These are phyloP conservation scores for Scotopteryx bipunctaria DNA, from an alignment of 2,888 invertebrate species.

Conservation along the genomic window DNA sequence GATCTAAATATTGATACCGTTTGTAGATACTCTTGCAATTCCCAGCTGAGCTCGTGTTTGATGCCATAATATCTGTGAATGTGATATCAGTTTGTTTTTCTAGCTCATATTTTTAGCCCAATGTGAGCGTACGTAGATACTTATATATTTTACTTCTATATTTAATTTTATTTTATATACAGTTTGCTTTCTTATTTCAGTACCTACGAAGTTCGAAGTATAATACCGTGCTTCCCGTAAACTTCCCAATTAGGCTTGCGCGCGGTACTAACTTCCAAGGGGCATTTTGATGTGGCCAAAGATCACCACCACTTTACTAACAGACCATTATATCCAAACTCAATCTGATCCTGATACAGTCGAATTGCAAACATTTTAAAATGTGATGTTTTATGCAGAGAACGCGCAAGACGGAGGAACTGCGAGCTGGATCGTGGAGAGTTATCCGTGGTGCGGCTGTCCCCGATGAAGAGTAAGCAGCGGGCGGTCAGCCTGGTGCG, in stretches of 20 bases:
- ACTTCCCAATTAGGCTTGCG: constrained; percentile 4
- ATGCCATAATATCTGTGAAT: too few relatives aligned
- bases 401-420: constrained; percentile 91
- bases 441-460: constrained; percentile 89
- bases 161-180: too few relatives aligned
- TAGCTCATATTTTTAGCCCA: not conserved
- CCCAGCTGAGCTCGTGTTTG: not conserved
- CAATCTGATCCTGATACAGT: too few relatives aligned
- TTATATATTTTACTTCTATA: too few relatives aligned
- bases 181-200: not conserved
- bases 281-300: too few relatives aligned
- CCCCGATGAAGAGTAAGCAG: constrained; percentile 64
- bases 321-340: too few relatives aligned
- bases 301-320: too few relatives aligned
- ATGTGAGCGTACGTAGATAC: not conserved
- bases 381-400: constrained; percentile 75
- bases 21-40: constrained; percentile 5
- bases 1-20: constrained; percentile 20
- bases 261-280: not conserved
- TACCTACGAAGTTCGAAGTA: too few relatives aligned
- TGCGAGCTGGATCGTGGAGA: constrained; percentile 93
- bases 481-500: constrained; percentile 75
- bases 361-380: too few relatives aligned
- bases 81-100: not conserved
- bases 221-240: not conserved